A percentile compares a stretch with the other conserved stretches of the same genome.
Evolutionary conservation across 2,888 invertebrate genomes (phyloP).

Genomic region (Malacosoma neustria): DNA sequence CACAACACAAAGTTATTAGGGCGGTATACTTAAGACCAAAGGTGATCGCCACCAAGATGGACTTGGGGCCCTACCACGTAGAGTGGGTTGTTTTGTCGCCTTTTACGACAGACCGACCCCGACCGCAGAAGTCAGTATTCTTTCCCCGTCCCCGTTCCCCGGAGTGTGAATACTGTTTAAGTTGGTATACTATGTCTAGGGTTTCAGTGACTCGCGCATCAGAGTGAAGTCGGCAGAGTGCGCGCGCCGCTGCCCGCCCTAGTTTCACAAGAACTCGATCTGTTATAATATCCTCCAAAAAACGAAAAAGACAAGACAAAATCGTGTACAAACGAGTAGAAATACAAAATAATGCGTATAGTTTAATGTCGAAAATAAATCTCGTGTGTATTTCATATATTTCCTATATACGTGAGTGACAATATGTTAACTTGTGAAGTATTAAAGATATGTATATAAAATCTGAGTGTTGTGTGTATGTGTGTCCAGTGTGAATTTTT

Average conservation of each 20-base stretch:
- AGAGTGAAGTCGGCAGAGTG: slow-evolving; percentile 23
- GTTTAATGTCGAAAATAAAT: not conserved
- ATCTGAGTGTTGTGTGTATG: slow-evolving; percentile 1
- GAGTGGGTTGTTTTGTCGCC: no score
- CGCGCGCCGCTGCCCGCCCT: slow-evolving; percentile 36
- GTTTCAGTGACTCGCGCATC: slow-evolving; percentile 24
- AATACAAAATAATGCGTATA: not conserved
- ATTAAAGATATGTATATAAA: not conserved
- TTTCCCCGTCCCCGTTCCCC: no score
- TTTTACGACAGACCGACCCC: no score
- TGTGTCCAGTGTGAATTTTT: not conserved
- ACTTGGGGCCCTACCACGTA: no score
- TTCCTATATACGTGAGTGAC: no score
- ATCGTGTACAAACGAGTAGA: slow-evolving; percentile 2
- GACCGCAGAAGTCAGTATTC: no score
- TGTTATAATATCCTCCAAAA: slow-evolving; percentile 24
- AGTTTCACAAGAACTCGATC: slow-evolving; percentile 18
- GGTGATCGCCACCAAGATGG: no score
- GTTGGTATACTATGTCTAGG: no score
- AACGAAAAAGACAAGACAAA: slow-evolving; percentile 23
- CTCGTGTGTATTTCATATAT: not conserved
- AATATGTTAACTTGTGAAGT: not conserved
- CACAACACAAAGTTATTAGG: no score
- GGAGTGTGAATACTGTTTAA: no score
- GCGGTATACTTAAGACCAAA: no score